Conservation (phyloP, 2,113 vertebrate genomes). For the Syngnathus scovelli region DNA sequence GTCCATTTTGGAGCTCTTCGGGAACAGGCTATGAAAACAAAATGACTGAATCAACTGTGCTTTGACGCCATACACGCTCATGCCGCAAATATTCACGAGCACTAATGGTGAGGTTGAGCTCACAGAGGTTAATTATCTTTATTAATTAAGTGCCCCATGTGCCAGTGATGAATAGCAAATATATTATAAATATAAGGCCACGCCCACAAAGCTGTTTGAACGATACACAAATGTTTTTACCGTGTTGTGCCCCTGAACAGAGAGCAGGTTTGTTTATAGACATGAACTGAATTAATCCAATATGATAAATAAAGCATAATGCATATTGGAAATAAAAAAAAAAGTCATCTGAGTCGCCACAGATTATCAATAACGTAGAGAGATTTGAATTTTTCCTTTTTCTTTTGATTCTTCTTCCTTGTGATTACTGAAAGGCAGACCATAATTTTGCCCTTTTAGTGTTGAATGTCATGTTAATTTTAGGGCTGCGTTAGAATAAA, state of each 20-base stretch:
- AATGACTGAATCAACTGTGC: background rate
- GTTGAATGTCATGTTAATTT: background rate
- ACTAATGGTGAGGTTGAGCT: no score
- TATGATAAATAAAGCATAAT: background rate
- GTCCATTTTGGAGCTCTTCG: constrained; percentile 91
- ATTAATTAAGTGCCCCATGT: no score
- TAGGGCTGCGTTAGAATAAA: constrained; percentile 8
- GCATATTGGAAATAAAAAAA: background rate
- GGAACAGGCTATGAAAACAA: constrained; percentile 80
- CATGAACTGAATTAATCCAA: background rate
- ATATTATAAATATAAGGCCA: no score
- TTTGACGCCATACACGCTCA: no score
- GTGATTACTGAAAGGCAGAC: background rate
- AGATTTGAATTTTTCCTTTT: background rate
- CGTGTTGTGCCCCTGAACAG: background rate
- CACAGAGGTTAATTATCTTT: no score
- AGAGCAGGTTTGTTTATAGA: background rate
- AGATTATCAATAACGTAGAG: background rate
- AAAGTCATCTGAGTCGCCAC: background rate
- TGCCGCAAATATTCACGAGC: no score
- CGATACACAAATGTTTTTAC: no score
- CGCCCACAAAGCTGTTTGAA: background rate
- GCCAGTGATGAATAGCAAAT: no score
- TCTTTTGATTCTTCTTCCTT: background rate
- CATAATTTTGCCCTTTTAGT: background rate